These are phyloP conservation scores for Proales similis DNA, from an alignment of 1,140 invertebrate genomes.

Conservation along the genomic window DNA sequence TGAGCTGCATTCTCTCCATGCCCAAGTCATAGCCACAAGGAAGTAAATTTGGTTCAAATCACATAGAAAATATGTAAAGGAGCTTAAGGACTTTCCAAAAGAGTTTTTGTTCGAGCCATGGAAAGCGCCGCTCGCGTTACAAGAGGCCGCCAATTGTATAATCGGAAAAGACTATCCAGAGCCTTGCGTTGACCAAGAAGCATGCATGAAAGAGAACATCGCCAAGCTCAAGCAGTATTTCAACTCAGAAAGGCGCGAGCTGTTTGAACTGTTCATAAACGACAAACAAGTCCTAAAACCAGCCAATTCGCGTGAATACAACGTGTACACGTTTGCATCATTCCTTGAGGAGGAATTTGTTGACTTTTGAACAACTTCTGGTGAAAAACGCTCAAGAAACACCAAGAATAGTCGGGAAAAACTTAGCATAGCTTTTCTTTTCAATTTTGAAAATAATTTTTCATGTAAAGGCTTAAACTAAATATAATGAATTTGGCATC, in stretches of 20 bases:
- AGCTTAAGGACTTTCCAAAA: conserved; percentile 51
- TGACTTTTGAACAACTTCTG: conserved; percentile 37
- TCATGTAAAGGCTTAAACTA: too few species aligned
- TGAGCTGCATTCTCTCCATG: conserved; percentile 41
- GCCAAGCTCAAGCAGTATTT: conserved; percentile 34
- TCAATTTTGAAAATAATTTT: too few species aligned
- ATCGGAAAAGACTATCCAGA: conserved; percentile 54
- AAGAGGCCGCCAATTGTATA: conserved; percentile 52
- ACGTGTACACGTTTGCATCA: conserved; percentile 14
- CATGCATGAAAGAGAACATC: conserved; percentile 46
- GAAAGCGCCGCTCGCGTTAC: conserved; percentile 53
- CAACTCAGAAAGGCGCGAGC: conserved; percentile 24
- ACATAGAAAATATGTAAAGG: conserved; percentile 52
- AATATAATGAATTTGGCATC: too few species aligned
- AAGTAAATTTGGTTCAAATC: background rate
- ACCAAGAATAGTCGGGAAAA: too few species aligned
- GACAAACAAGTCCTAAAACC: conserved; percentile 22
- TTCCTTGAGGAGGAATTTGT: conserved; percentile 33
- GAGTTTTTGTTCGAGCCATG: conserved; percentile 56
- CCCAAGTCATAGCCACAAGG: too few species aligned
- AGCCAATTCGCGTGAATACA: conserved; percentile 18
- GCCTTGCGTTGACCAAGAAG: conserved; percentile 52
- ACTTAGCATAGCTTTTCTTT: too few species aligned
- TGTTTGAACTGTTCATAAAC: conserved; percentile 33
- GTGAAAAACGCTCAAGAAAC: too few species aligned